Percentiles rank a stretch among this genome's conserved stretches.
Evolutionary conservation across 2,113 vertebrate genomes (phyloP).

Genomic region (Megalops atlanticus): DNA sequence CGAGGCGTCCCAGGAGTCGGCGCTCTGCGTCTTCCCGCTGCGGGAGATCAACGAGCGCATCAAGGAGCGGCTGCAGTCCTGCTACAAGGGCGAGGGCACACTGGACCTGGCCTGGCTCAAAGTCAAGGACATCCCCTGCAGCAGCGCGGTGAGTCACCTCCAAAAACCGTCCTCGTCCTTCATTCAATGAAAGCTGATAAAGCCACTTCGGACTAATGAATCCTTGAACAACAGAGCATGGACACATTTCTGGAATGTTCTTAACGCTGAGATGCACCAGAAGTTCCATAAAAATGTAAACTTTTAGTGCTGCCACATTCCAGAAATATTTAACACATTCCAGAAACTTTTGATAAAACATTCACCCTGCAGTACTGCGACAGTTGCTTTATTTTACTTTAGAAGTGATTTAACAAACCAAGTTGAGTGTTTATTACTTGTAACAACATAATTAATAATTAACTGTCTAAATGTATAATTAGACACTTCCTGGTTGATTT

Average conservation of each 20-base stretch:
- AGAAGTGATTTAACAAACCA: constrained; percentile 6
- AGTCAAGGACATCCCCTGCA: constrained; percentile 96
- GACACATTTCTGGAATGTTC: too few relatives aligned
- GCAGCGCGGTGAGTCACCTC: constrained; percentile 90
- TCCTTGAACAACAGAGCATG: too few relatives aligned
- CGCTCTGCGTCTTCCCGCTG: constrained; percentile 92
- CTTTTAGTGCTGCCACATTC: background rate
- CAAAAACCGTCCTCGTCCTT: background rate
- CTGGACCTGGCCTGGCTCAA: constrained; percentile 98
- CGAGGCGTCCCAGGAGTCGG: constrained; percentile 90
- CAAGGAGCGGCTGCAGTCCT: constrained; percentile 93
- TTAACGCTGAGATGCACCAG: background rate
- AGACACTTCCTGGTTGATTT: constrained; percentile 1
- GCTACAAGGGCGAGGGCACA: constrained; percentile 95
- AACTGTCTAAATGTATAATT: constrained; percentile 20
- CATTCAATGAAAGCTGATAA: too few relatives aligned
- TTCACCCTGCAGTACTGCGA: background rate
- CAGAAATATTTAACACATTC: background rate
- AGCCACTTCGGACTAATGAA: background rate
- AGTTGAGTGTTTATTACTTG: background rate
- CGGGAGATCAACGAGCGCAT: constrained; percentile 94
- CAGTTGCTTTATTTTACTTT: background rate
- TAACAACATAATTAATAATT: too few relatives aligned
- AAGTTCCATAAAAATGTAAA: background rate
- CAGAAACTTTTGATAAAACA: background rate